Evolutionary conservation across 2,888 invertebrate genomes (phyloP), one percentile per base, ranked within the genome.

Genomic region (Odontocolon sp.): DNA sequence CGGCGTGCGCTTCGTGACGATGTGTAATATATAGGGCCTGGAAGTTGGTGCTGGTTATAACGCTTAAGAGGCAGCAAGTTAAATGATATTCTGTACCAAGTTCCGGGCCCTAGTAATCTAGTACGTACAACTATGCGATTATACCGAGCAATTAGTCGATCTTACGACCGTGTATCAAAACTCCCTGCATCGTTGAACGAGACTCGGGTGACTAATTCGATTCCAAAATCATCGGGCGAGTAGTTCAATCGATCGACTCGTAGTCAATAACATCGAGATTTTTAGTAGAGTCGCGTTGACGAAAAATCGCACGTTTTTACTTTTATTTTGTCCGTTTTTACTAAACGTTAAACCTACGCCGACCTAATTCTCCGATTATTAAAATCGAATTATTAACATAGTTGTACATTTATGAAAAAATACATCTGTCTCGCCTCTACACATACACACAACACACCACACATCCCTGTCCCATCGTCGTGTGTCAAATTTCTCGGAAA

Each of bases 331-430:
- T 38, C 14, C 18, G 50, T 69, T 21, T 45, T 18, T 31, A 56
- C 42, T 21, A 56, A 63, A 47, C 38, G 36, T 63, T 45, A 59
- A 64, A 67, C 47, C 40, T 66, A 23, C 8, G 61, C 33, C 66
- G 76, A 76, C 71, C 72, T 72, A 72, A 77, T 63, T 63, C 40
- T 68, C 40, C 63, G 76, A 28, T 66, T 59, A 54, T 66, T 50
- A 59, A 54, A 23, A 76, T 67, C 61, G 54, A 71, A 47, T 61
- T 54, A 61, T 76, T 38, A 47, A 47, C 11, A 36, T 54, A 67
- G 59, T 38, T 56, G 64, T 69, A 68, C 28, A 26, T 71, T 67
- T 18, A 59, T 28, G 40, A 38, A 66, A n/a, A 71, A 14, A 38
- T 61, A 69, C 52, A 50, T 71, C 67, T 47, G 45, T 67, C 66